Evolutionary conservation across 2,797 vertebrate species (phyloP).

Genomic region (Anabacerthia variegaticeps): DNA sequence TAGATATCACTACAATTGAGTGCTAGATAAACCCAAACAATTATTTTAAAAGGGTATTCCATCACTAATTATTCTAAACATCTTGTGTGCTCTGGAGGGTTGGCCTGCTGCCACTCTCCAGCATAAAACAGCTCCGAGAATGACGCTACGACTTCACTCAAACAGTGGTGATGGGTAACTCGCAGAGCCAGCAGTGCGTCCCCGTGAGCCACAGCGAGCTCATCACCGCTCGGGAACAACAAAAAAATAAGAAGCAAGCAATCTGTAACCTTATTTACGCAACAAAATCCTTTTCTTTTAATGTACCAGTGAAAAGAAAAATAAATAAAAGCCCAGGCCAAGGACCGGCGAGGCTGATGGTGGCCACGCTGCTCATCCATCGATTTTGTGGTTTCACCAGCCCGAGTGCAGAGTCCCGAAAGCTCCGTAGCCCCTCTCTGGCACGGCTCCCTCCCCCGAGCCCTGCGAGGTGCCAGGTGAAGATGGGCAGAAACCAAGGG

Average conservation of each 20-base stretch:
- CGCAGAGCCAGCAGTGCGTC: neutral
- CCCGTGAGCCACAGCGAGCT: neutral
- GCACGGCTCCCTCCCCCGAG: neutral
- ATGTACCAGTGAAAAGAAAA: neutral
- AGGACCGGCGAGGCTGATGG: neutral
- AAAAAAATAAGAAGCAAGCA: neutral
- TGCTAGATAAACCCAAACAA: conserved; percentile 50
- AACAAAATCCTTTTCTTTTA: rapidly evolving
- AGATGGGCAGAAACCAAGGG: neutral
- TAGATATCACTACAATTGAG: neutral
- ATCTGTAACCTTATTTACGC: neutral
- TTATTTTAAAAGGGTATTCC: conserved; percentile 39
- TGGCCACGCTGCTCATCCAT: rapidly evolving
- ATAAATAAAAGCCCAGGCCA: neutral
- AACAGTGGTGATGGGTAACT: neutral
- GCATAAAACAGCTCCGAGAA: neutral
- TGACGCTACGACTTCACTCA: rapidly evolving
- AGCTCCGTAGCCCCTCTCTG: rapidly evolving
- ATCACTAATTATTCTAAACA: conserved; percentile 63
- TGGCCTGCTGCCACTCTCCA: conserved; percentile 13
- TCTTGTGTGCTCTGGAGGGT: neutral
- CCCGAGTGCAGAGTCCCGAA: neutral
- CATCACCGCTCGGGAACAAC: too few species aligned
- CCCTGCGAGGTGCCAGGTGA: rapidly evolving
- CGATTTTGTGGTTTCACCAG: neutral